Conservation (phyloP, 2,888 invertebrate species). For the Ariolimax columbianus region DNA sequence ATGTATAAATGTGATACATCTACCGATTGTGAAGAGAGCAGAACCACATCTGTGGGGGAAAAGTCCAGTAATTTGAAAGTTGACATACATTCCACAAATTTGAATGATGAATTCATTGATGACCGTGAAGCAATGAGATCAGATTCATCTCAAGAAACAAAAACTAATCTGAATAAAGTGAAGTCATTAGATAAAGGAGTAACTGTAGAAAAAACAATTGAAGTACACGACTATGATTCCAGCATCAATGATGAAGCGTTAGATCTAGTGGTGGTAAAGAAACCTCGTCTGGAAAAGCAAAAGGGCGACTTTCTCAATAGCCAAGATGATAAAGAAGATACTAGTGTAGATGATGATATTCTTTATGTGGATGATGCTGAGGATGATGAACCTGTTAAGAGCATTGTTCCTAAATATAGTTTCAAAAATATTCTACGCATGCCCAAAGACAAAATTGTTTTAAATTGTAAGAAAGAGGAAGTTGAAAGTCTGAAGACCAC, state of each 20-base stretch:
- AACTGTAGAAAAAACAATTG: not conserved
- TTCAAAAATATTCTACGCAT: slow-evolving; percentile 32
- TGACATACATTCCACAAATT: not conserved
- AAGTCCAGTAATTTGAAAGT: not conserved
- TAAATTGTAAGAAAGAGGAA: not conserved
- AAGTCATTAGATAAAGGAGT: not conserved
- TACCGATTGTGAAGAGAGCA: not conserved
- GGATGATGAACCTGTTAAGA: not conserved
- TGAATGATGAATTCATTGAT: not conserved
- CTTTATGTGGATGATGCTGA: not conserved
- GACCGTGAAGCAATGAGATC: not conserved
- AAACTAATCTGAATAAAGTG: not conserved
- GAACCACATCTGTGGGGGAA: not conserved
- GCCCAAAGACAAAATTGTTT: not conserved
- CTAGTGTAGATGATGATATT: not conserved
- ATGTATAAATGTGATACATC: not conserved
- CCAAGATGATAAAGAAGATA: not conserved
- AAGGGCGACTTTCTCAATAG: not conserved
- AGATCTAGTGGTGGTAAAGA: no score
- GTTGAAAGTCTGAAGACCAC: not conserved
- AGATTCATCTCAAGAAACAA: not conserved
- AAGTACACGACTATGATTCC: not conserved
- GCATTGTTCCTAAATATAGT: not conserved
- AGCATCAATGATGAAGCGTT: not conserved
- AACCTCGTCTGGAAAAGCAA: not conserved